Percentiles rank a stretch among this genome's conserved stretches.
Conservation (phyloP, 2,113 vertebrate genomes). For the Caracal caracal region DNA sequence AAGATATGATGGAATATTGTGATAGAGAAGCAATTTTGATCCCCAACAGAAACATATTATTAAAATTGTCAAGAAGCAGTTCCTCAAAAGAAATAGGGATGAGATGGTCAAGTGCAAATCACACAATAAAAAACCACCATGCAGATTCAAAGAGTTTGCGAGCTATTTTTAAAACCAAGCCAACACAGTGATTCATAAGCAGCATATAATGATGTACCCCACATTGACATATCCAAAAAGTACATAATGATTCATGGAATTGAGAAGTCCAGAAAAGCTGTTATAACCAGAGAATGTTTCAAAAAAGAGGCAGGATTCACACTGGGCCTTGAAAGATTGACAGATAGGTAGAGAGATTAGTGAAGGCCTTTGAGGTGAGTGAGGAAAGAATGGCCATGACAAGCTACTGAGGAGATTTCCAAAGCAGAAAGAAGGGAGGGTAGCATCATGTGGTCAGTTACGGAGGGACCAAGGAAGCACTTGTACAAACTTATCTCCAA, state of each 20-base stretch:
- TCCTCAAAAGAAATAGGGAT: slow-evolving; percentile 42
- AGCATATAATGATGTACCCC: slow-evolving; percentile 12
- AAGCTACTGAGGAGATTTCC: background rate
- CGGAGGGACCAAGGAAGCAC: background rate
- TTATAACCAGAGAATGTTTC: slow-evolving; percentile 38
- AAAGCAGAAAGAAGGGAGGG: background rate
- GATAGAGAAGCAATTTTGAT: background rate
- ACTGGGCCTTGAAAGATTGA: slow-evolving; percentile 30
- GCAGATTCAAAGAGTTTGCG: slow-evolving; percentile 2
- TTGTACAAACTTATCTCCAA: background rate
- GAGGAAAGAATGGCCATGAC: background rate
- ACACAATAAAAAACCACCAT: slow-evolving; percentile 14
- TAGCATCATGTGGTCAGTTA: background rate
- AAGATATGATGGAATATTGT: background rate
- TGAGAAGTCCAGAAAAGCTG: background rate
- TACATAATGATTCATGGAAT: background rate
- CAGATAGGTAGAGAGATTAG: slow-evolving; percentile 1
- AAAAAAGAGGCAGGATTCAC: slow-evolving; percentile 16
- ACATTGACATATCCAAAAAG: slow-evolving; percentile 25
- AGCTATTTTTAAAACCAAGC: slow-evolving; percentile 48
- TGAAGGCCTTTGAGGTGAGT: background rate
- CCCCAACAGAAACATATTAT: background rate
- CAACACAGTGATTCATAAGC: slow-evolving; percentile 19
- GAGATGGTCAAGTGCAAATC: background rate
- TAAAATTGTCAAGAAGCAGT: background rate